phyloP scores from a whole-genome alignment of 2,113 vertebrate species.

The Mormoops blainvillei region DNA sequence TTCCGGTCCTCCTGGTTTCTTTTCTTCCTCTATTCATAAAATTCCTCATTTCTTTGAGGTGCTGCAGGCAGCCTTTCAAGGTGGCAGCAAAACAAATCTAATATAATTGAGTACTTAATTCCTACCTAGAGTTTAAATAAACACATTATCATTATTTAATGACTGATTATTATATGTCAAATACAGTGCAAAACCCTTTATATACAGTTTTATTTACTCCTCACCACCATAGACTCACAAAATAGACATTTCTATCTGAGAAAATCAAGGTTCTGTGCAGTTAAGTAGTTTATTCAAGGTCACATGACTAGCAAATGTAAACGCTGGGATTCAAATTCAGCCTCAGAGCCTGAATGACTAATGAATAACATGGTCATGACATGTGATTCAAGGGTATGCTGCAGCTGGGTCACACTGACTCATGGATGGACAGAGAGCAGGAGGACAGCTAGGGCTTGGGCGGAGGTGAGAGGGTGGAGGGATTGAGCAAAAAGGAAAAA shows the following conservation, averaged over 20 bases:
- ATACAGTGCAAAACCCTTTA: neutral
- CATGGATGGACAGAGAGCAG: no score
- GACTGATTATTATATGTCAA: neutral
- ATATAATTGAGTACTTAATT: neutral
- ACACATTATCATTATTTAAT: neutral
- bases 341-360: neutral
- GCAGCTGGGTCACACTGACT: neutral
- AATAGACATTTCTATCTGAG: conserved; percentile 19
- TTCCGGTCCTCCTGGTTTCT: neutral
- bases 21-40: neutral
- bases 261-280: neutral
- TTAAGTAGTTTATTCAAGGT: neutral
- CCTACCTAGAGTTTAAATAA: neutral
- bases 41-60: neutral
- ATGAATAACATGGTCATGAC: neutral
- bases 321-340: neutral
- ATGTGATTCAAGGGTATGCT: neutral
- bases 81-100: neutral
- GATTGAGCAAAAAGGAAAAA: no score
- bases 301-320: neutral
- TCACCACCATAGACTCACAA: neutral
- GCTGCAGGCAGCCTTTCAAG: neutral
- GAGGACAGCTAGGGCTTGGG: no score
- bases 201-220: neutral
- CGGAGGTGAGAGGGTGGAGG: no score